A percentile compares a stretch with the other conserved stretches of the same genome.
phyloP scores from a whole-genome alignment of 1,140 invertebrate species.

The Micrasema minimum region DNA sequence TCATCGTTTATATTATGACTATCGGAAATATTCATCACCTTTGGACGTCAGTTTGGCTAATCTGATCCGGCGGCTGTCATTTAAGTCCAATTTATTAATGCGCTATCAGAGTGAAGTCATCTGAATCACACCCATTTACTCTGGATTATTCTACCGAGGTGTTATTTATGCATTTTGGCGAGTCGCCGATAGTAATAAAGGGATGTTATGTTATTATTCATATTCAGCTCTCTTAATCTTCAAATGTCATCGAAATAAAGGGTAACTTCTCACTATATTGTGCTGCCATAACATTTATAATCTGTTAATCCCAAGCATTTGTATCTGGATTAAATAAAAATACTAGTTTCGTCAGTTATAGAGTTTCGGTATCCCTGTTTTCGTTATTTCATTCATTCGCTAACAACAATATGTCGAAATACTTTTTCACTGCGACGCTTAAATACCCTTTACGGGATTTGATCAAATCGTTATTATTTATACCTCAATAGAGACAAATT shows the following conservation, averaged over 20 bases:
- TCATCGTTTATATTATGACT: conserved; percentile 34
- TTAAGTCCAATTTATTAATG: conserved; percentile 42
- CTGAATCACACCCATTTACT: conserved; percentile 44
- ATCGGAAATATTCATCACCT: conserved; percentile 38
- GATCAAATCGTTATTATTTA: too few species aligned
- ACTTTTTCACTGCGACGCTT: too few species aligned
- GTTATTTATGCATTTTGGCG: conserved; percentile 38
- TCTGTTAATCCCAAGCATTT: too few species aligned
- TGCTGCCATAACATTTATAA: not conserved
- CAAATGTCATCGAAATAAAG: too few species aligned
- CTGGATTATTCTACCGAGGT: conserved; percentile 12
- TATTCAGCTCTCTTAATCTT: not conserved
- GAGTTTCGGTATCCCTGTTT: too few species aligned
- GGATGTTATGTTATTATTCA: conserved; percentile 14
- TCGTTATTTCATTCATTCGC: too few species aligned
- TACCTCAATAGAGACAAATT: too few species aligned
- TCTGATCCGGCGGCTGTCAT: conserved; percentile 42
- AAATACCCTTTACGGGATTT: too few species aligned
- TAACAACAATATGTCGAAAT: too few species aligned
- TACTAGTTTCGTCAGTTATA: too few species aligned
- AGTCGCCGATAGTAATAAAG: conserved; percentile 17
- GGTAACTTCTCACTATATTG: too few species aligned
- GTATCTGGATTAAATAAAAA: too few species aligned
- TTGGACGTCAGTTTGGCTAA: conserved; percentile 24
- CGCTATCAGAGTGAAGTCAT: conserved; percentile 38